These are phyloP conservation scores for Netelia virgata DNA, from an alignment of 2,888 invertebrate genomes.

Conservation along the genomic window DNA sequence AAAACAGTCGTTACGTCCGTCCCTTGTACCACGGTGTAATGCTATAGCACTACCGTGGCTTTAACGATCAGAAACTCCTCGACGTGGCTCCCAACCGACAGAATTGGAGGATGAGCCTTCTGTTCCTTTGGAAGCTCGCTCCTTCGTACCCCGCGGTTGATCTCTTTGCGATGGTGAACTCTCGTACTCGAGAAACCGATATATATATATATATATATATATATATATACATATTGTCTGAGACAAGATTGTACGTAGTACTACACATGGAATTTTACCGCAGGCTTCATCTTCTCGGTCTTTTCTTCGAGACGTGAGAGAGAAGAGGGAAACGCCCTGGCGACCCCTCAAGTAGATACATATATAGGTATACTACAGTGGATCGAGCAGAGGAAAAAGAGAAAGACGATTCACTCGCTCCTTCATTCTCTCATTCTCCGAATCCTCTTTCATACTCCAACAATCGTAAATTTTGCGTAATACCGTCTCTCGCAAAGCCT, in stretches of 20 bases:
- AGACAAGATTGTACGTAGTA: conserved; percentile 22
- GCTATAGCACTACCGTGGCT: conserved; percentile 49
- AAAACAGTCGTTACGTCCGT: conserved; percentile 70
- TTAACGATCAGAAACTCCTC: conserved; percentile 71
- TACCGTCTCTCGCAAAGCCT: conserved; percentile 58
- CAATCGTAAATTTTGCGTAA: conserved; percentile 64
- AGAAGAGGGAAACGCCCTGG: conserved; percentile 63
- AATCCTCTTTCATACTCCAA: conserved; percentile 51
- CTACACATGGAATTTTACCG: conserved; percentile 49
- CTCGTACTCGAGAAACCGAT: conserved; percentile 16
- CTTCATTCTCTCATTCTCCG: conserved; percentile 45
- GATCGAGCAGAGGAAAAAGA: conserved; percentile 4
- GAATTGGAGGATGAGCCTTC: conserved; percentile 29
- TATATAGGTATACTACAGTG: background rate
- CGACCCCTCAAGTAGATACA: conserved; percentile 36
- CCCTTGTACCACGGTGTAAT: conserved; percentile 1
- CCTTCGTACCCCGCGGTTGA: conserved; percentile 21
- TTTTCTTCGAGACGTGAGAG: conserved; percentile 41
- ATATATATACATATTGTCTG: background rate
- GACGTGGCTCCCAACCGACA: conserved; percentile 19
- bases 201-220: conserved; percentile 17
- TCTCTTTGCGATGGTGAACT: conserved; percentile 36
- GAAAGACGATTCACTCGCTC: conserved; percentile 19
- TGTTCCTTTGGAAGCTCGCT: conserved; percentile 29
- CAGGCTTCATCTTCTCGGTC: conserved; percentile 35